Conservation (phyloP, 1,140 invertebrate genomes). For the Drosophila watanabei region DNA sequence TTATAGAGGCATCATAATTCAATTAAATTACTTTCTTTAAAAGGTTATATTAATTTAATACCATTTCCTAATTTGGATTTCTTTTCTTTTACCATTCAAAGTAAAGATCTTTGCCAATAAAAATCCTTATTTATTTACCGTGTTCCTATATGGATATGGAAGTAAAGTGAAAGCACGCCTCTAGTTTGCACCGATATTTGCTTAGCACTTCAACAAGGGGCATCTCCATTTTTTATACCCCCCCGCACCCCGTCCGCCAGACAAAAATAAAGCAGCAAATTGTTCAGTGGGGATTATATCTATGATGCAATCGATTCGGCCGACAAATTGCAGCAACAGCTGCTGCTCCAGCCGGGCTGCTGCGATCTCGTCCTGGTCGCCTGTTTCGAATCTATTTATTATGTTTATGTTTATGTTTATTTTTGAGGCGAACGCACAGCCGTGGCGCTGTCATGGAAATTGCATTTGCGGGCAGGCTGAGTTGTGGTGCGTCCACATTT, state of each 20-base stretch:
- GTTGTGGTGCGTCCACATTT: conserved; percentile 64
- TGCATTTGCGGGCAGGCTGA: conserved; percentile 52
- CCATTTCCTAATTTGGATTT: accelerated
- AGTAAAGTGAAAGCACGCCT: conserved; percentile 75
- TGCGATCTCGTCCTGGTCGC: conserved; percentile 47
- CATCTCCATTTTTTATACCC: conserved; percentile 42
- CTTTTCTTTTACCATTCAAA: neutral
- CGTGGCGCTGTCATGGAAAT: conserved; percentile 65
- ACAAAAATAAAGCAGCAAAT: conserved; percentile 3
- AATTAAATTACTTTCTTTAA: neutral
- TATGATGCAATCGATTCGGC: conserved; percentile 66
- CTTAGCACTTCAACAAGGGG: conserved; percentile 25
- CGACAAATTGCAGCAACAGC: conserved; percentile 55
- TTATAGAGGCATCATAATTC: too few species aligned
- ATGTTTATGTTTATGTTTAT: conserved; percentile 50
- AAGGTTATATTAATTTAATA: neutral
- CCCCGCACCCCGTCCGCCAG: too few species aligned
- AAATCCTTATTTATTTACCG: neutral
- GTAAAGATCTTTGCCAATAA: neutral
- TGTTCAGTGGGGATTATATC: conserved; percentile 27
- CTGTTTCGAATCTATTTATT: conserved; percentile 32
- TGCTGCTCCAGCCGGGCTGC: conserved; percentile 1
- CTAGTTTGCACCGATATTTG: conserved; percentile 31
- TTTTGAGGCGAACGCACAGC: conserved; percentile 46
- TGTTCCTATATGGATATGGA: conserved; percentile 12